Percentiles rank a stretch among this genome's conserved stretches.
Conservation (phyloP, 2,113 vertebrate species). For the Chinchilla lanigera region DNA sequence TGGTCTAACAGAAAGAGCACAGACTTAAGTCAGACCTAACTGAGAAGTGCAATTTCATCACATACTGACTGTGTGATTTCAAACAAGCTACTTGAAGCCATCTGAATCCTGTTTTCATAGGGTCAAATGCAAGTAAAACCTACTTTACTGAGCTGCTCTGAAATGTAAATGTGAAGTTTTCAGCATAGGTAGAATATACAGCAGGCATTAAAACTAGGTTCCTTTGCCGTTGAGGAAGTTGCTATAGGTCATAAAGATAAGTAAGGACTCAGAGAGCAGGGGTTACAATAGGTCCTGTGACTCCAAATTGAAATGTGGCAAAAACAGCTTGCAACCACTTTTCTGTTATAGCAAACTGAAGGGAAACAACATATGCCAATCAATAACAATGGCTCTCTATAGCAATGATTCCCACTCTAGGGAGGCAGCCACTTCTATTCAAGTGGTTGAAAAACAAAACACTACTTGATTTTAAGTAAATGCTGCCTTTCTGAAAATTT, state of each 20-base stretch:
- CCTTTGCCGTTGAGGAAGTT: not conserved
- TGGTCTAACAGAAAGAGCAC: not conserved
- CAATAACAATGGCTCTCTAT: not conserved
- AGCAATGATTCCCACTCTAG: slow-evolving; percentile 15
- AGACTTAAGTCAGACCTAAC: not conserved
- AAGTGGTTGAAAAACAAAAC: slow-evolving; percentile 1
- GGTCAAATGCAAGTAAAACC: slow-evolving; percentile 11
- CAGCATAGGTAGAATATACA: not conserved
- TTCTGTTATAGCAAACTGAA: slow-evolving; percentile 11
- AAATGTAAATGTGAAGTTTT: not conserved
- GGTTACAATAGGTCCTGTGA: not conserved
- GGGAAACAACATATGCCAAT: not conserved
- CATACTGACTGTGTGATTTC: not conserved
- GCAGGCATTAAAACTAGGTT: not conserved
- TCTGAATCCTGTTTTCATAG: slow-evolving; percentile 13
- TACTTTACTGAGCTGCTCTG: not conserved
- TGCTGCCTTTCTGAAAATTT: slow-evolving; percentile 20
- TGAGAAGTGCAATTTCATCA: not conserved
- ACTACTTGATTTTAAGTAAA: slow-evolving; percentile 51
- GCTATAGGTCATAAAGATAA: not conserved
- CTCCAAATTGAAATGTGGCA: not conserved
- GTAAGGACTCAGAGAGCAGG: not conserved
- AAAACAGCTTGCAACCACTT: not conserved
- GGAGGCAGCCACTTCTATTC: not conserved
- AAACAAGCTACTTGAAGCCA: slow-evolving; percentile 6